Conservation (phyloP, 2,888 invertebrate species). For the Prosapia bicincta region DNA sequence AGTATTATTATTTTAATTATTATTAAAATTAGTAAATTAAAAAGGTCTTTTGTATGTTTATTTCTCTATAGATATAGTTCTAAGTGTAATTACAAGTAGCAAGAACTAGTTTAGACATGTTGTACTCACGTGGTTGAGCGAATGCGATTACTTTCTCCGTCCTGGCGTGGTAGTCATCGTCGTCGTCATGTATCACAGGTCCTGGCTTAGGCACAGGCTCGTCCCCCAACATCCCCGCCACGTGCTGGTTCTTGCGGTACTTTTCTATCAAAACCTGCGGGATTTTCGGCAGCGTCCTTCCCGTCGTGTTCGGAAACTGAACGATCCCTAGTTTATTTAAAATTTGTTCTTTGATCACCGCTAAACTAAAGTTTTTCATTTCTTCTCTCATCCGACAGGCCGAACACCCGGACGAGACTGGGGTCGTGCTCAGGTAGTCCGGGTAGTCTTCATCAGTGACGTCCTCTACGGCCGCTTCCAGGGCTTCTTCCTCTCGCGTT, state of each 20-base stretch:
- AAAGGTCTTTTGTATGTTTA: too few species aligned
- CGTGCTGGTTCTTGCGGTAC: conserved; percentile 32
- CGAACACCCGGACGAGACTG: conserved; percentile 46
- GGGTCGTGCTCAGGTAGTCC: conserved; percentile 17
- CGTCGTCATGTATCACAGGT: conserved; percentile 48
- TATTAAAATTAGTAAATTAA: too few species aligned
- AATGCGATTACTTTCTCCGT: conserved; percentile 66
- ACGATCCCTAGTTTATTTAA: conserved; percentile 56
- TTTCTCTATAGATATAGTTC: too few species aligned
- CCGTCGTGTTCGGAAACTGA: conserved; percentile 59
- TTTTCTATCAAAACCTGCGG: conserved; percentile 34
- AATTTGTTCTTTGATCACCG: conserved; percentile 58
- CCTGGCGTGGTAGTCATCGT: conserved; percentile 64
- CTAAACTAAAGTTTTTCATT: conserved; percentile 53
- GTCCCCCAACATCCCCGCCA: conserved; percentile 49
- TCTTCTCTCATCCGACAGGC: conserved; percentile 56
- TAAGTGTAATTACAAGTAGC: too few species aligned
- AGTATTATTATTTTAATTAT: too few species aligned
- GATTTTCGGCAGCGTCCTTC: conserved; percentile 51
- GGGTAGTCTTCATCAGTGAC: conserved; percentile 6
- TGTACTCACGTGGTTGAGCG: conserved; percentile 49
- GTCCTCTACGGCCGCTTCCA: conserved; percentile 16
- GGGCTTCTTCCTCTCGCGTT: conserved; percentile 9
- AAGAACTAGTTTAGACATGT: too few species aligned
- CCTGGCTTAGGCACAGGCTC: conserved; percentile 43